phyloP scores from a whole-genome alignment of 2,888 invertebrate species.

The Ectobius pallidus region DNA sequence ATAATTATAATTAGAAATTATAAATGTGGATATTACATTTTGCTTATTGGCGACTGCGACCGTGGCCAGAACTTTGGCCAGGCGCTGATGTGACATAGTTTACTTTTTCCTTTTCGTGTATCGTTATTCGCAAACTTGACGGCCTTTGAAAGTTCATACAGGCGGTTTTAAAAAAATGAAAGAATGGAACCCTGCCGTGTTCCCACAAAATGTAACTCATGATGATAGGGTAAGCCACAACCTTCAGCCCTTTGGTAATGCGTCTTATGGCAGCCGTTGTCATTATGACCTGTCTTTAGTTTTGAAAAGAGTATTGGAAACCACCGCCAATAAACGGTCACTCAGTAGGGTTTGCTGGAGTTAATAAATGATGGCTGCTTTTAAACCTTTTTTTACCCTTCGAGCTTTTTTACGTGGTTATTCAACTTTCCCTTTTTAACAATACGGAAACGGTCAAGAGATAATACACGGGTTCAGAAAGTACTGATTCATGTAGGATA shows the following conservation, averaged over 20 bases:
- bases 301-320: not conserved
- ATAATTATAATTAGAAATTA: too few species aligned
- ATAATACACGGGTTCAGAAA: too few species aligned
- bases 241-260: constrained; percentile 33
- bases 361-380: constrained; percentile 8
- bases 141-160: not conserved
- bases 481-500: too few species aligned
- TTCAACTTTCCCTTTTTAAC: not conserved
- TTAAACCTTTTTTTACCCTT: constrained; percentile 15
- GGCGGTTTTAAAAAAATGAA: not conserved
- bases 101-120: too few species aligned
- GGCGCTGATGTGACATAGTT: too few species aligned
- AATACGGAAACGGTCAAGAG: not conserved
- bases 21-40: too few species aligned
- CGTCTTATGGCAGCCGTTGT: constrained; percentile 30
- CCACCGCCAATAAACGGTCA: constrained; percentile 12
- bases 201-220: constrained; percentile 18
- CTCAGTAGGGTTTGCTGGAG: not conserved
- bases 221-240: constrained; percentile 38
- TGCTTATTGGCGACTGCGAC: too few species aligned
- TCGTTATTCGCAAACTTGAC: too few species aligned
- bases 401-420: not conserved
- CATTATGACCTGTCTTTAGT: constrained; percentile 22
- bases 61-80: too few species aligned
- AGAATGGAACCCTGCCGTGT: constrained; percentile 12